Evolutionary conservation across 2,888 invertebrate genomes (phyloP), one percentile per base, ranked within the genome.

Genomic region (Hyppa rectilinea): DNA sequence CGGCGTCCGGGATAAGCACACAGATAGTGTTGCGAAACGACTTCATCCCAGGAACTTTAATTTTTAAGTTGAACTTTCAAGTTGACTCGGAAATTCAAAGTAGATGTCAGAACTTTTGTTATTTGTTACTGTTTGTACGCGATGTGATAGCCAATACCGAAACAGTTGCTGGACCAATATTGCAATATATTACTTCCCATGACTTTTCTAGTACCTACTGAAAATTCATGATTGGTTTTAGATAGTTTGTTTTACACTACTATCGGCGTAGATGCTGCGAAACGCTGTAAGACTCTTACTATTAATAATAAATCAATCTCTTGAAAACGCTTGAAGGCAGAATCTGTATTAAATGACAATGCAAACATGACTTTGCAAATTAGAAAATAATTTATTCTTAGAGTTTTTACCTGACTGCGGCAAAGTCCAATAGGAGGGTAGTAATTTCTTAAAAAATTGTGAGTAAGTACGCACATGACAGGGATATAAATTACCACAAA

Each of bases 21-120:
- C 59, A 70, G 73, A 72, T 82, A 83, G 84, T 79, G 83, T 45
- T 77, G 83, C 40, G 79, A 81, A 60, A 71, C 74, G 68, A 65
- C 61, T 71, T 65, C 49, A 64, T 73, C 66, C 71, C 72, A 68
- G 74, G 65, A 69, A 62, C 40, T 80, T 82, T 80, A 69, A 68
- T 71, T 78, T 77, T 78, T 60, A 67, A 69, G 73, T 52, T 52
- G n/a, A 59, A 72, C 72, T 72, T 62, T 43, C 49, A 61, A 79
- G 58, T 70, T 20, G 64, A 49, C 26, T 69, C 31, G 58, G 77
- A 77, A 80, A 71, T 80, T 75, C 67, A 79, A 72, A 64, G 36
- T 60, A 50, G 60, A 38, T 71, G 69, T 70, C 66, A 31, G 2
- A 69, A 55, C 49, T 73, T 74, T 60, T 71, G 74, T 68, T 71